Evolutionary conservation across 2,113 vertebrate genomes (phyloP).

Genomic region (Brevimyrus niger): DNA sequence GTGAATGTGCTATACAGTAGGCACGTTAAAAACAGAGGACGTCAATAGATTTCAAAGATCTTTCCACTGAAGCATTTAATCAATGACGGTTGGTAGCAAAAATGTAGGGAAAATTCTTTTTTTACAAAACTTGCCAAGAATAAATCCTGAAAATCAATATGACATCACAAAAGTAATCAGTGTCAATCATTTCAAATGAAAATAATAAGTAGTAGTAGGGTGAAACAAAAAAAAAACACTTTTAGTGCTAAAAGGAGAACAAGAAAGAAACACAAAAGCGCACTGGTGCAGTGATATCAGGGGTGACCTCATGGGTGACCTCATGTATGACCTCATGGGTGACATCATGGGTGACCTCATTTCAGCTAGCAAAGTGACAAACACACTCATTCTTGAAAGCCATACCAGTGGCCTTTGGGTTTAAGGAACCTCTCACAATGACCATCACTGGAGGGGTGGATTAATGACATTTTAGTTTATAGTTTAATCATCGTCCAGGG

Average conservation of each 20-base stretch:
- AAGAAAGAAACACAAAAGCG: not conserved
- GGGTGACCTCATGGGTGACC: no score
- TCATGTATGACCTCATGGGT: no score
- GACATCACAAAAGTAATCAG: not conserved
- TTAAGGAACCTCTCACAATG: not conserved
- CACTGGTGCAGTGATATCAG: not conserved
- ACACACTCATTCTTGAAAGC: not conserved
- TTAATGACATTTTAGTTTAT: not conserved
- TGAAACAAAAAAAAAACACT: not conserved
- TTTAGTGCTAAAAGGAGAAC: not conserved
- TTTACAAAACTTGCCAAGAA: not conserved
- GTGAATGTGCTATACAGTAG: not conserved
- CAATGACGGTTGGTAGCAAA: not conserved
- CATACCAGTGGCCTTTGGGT: not conserved
- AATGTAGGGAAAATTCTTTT: not conserved
- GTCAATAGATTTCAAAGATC: not conserved
- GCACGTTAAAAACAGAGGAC: not conserved
- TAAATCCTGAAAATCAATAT: slow-evolving; percentile 19
- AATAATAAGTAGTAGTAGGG: not conserved
- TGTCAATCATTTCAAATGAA: slow-evolving; percentile 13
- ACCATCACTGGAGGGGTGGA: not conserved
- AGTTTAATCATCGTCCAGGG: not conserved
- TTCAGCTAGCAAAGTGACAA: not conserved
- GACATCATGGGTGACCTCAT: not conserved
- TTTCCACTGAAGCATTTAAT: not conserved